Evolutionary conservation across 2,113 vertebrate genomes (phyloP), one percentile per base, ranked within the genome.

Genomic region (Probosciger aterrimus): DNA sequence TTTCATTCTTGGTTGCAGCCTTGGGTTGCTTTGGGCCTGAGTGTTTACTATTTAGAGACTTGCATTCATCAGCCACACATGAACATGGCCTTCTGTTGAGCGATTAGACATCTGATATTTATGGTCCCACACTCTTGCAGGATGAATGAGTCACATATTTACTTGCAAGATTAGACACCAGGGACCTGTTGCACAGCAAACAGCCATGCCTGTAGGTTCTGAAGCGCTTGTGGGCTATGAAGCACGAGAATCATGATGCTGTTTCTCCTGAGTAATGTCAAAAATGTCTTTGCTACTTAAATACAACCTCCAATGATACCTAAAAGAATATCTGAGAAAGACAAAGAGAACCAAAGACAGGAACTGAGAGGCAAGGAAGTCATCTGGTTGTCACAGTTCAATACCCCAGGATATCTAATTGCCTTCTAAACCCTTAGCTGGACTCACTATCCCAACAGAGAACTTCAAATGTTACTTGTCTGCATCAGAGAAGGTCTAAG

Each of bases 71-170:
- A 57, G 17, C 69, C 18, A 31, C 50, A 37, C 76, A 39, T 85
- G 86, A 92, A 82, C 43, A 9, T 82, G 83, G 67, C 91, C 65
- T 92, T 73, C 50, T 92, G 62, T 8, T 4, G 76, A 96, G 90
- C 1, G 28, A 95, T 90, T 71, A 75, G 79, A 85, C 5, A 43
- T 90, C 39, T 92, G 64, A 70, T 97, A 94, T 97, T 96, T 96
- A 95, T 87, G 86, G 82, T 62, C 74, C 81, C 82, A 87, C 73
- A 52, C 77, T 91, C 88, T 47, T 79, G 91, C 60, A 86, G 94
- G 74, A 93, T 25, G 49, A 85, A 59, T 97, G 97, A 98, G 95
- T 98, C 98, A 97, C 73, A 8, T 85, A 93, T 95, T 97, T 96
- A 94, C 92, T 92, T 41, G 81, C 60, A 65, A 92, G 92, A 97